Conservation (phyloP, 2,888 invertebrate species). For the Morpho achilles region DNA sequence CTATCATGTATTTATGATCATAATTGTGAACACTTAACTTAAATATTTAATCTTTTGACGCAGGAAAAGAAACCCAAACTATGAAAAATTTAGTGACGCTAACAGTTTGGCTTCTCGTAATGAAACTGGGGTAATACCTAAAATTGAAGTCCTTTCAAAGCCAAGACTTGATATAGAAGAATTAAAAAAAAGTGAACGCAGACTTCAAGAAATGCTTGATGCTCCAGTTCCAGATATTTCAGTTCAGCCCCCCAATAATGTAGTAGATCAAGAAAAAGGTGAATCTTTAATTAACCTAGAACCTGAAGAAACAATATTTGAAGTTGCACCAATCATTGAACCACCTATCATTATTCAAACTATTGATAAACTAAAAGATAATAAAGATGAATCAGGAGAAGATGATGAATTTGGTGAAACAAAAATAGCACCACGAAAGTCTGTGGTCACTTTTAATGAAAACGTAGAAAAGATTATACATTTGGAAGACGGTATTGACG, state of each 20-base stretch:
- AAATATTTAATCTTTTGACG: slow-evolving; percentile 28
- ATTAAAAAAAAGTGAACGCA: slow-evolving; percentile 58
- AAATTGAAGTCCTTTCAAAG: slow-evolving; percentile 38
- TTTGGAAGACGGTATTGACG: slow-evolving; percentile 58
- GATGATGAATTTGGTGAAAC: slow-evolving; percentile 68
- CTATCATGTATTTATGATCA: slow-evolving; percentile 38
- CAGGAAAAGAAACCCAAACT: slow-evolving; percentile 51
- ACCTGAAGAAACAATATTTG: slow-evolving; percentile 37
- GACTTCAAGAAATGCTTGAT: slow-evolving; percentile 60
- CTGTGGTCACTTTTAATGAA: slow-evolving; percentile 78
- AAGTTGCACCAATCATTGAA: slow-evolving; percentile 40
- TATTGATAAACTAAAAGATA: slow-evolving; percentile 64
- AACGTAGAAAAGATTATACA: slow-evolving; percentile 75
- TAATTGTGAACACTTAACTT: slow-evolving; percentile 6
- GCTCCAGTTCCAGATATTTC: slow-evolving; percentile 40
- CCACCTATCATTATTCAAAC: slow-evolving; percentile 62
- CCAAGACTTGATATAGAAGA: slow-evolving; percentile 60
- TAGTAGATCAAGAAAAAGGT: slow-evolving; percentile 2
- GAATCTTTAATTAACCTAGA: slow-evolving; percentile 27
- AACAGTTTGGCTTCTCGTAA: slow-evolving; percentile 50
- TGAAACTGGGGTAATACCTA: slow-evolving; percentile 38
- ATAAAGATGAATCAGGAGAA: slow-evolving; percentile 48
- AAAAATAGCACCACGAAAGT: slow-evolving; percentile 53
- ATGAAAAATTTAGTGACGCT: slow-evolving; percentile 51
- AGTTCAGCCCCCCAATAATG: slow-evolving; percentile 15